Percentiles rank a stretch among this genome's conserved stretches.
Evolutionary conservation across 92 coral and sea anemone species (phyloP).

Genomic region (Parazoanthus darwini): DNA sequence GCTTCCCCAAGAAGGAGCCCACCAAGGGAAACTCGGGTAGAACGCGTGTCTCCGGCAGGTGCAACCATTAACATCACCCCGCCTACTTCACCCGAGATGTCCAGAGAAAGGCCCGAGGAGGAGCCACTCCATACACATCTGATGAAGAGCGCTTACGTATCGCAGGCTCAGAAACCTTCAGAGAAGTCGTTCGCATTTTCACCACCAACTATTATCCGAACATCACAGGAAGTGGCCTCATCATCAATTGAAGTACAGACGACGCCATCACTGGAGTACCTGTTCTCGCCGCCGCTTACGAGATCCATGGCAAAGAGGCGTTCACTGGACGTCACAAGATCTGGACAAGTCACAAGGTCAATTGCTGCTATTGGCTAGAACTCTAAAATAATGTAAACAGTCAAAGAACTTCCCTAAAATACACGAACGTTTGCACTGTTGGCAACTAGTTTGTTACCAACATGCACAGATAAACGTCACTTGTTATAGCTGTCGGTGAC

Average conservation of each 20-base stretch:
- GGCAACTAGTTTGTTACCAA: neutral
- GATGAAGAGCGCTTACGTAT: neutral
- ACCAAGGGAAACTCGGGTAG: slow-evolving; percentile 2
- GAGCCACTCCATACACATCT: neutral
- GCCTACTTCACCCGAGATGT: slow-evolving; percentile 59
- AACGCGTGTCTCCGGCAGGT: slow-evolving; percentile 15
- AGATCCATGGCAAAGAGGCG: slow-evolving; percentile 77
- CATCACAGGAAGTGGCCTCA: slow-evolving; percentile 39
- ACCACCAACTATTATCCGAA: slow-evolving; percentile 71
- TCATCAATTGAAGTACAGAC: slow-evolving; percentile 21
- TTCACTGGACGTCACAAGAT: slow-evolving; percentile 59
- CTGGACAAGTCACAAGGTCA: slow-evolving; percentile 32
- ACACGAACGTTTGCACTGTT: neutral
- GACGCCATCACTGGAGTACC: slow-evolving; percentile 66
- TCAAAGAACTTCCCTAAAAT: too few species aligned
- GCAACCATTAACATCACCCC: slow-evolving; percentile 55
- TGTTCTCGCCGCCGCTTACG: slow-evolving; percentile 96
- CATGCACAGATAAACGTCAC: neutral
- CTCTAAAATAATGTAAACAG: neutral
- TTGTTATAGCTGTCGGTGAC: too few species aligned
- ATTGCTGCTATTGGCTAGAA: too few species aligned
- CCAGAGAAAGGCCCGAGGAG: slow-evolving; percentile 6
- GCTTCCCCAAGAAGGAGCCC: neutral
- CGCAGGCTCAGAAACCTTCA: neutral
- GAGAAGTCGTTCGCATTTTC: slow-evolving; percentile 63